These are phyloP conservation scores for Lymantria monacha DNA, from an alignment of 2,888 invertebrate species.

Conservation along the genomic window DNA sequence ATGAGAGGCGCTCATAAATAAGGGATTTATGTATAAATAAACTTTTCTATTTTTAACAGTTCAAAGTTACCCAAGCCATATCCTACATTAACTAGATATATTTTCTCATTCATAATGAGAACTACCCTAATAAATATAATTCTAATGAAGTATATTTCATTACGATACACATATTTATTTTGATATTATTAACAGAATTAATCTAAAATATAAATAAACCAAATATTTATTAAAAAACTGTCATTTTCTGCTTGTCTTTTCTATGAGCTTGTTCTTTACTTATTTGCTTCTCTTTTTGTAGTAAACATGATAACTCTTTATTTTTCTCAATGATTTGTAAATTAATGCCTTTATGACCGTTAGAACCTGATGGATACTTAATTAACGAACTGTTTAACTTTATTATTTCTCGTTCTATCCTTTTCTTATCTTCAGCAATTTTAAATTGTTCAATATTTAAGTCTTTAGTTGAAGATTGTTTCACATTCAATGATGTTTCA, in stretches of 20 bases:
- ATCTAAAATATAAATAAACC: neutral
- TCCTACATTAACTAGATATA: too few relatives aligned
- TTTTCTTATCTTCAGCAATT: slow-evolving; percentile 86
- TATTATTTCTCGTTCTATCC: slow-evolving; percentile 84
- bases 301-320: slow-evolving; percentile 83
- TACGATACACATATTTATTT: neutral
- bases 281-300: slow-evolving; percentile 84
- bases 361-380: slow-evolving; percentile 83
- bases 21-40: too few relatives aligned
- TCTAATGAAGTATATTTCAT: too few relatives aligned
- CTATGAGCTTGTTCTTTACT: slow-evolving; percentile 86
- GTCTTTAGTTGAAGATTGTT: slow-evolving; percentile 83
- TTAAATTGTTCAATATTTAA: slow-evolving; percentile 88
- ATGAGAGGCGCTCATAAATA: too few relatives aligned
- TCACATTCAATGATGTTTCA: slow-evolving; percentile 53
- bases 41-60: too few relatives aligned
- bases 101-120: too few relatives aligned
- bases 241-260: slow-evolving; percentile 88
- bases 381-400: slow-evolving; percentile 85
- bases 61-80: too few relatives aligned
- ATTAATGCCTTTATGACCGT: slow-evolving; percentile 83
- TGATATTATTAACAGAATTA: neutral
- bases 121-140: too few relatives aligned
- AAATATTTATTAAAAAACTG: slow-evolving; percentile 84
- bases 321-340: slow-evolving; percentile 83